A percentile compares a stretch with the other conserved stretches of the same genome.
These are phyloP conservation scores for Lacanobia oleracea DNA, from an alignment of 2,888 invertebrate genomes.

Conservation along the genomic window DNA sequence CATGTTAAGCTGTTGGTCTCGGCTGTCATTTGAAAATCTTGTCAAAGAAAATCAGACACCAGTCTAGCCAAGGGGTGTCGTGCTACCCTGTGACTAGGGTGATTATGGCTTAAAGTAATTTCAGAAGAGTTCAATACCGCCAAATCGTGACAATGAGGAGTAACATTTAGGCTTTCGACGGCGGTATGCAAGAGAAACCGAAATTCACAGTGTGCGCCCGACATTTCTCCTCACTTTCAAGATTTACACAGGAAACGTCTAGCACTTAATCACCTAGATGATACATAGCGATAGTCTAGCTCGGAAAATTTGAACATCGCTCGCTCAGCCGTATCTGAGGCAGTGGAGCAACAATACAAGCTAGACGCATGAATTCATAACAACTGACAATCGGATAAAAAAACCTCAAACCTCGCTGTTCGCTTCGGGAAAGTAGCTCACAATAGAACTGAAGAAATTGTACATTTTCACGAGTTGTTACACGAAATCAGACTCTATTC, in stretches of 20 bases:
- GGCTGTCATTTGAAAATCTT: too few relatives aligned
- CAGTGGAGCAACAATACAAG: slow-evolving; percentile 51
- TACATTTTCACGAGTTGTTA: slow-evolving; percentile 74
- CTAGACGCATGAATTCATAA: slow-evolving; percentile 59
- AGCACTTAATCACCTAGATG: slow-evolving; percentile 52
- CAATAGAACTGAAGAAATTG: slow-evolving; percentile 81
- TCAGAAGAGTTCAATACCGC: background rate
- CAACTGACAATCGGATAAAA: slow-evolving; percentile 61
- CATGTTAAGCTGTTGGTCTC: too few relatives aligned
- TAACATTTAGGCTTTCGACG: slow-evolving; percentile 35
- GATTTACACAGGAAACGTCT: slow-evolving; percentile 53
- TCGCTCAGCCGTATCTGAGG: slow-evolving; percentile 57
- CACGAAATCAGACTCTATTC: slow-evolving; percentile 62
- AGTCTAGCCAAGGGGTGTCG: too few relatives aligned
- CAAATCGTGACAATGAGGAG: slow-evolving; percentile 1
- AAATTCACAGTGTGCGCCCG: slow-evolving; percentile 32
- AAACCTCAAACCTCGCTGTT: slow-evolving; percentile 69
- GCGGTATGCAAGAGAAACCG: slow-evolving; percentile 47
- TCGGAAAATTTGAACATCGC: slow-evolving; percentile 50
- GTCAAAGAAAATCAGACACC: too few relatives aligned
- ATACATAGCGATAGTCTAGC: slow-evolving; percentile 44
- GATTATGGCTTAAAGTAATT: too few relatives aligned
- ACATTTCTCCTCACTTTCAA: slow-evolving; percentile 53
- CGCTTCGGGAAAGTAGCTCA: slow-evolving; percentile 81
- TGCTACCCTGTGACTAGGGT: too few relatives aligned